A percentile compares a stretch with the other conserved stretches of the same genome.
phyloP scores from a whole-genome alignment of 2,888 invertebrate species.

The Lycia hirtaria region DNA sequence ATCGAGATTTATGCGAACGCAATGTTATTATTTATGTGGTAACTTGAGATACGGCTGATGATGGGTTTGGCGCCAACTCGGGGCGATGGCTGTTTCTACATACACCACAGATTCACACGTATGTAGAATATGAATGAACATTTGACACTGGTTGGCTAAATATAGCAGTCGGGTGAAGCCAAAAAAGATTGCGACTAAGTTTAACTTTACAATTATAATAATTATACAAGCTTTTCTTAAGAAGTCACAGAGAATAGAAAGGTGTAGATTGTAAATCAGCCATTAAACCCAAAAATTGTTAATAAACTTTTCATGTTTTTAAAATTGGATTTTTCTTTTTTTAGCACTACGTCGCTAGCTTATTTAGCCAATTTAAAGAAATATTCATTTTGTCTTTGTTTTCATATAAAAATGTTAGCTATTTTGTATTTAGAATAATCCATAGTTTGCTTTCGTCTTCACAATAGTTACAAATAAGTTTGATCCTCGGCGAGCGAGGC shows the following conservation, averaged over 20 bases:
- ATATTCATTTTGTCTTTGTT: no score
- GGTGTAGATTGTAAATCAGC: no score
- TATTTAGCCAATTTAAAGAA: no score
- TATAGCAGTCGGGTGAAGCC: background rate
- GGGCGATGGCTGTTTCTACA: constrained; percentile 26
- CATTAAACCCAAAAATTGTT: no score
- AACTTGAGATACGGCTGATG: constrained; percentile 65
- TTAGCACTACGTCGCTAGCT: no score
- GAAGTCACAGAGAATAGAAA: no score
- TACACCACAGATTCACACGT: background rate
- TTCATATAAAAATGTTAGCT: background rate
- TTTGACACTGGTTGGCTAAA: background rate
- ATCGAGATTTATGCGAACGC: constrained; percentile 77
- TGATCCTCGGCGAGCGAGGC: constrained; percentile 66
- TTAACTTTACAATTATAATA: background rate
- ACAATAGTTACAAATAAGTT: constrained; percentile 39
- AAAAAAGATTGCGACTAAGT: background rate
- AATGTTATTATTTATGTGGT: constrained; percentile 76
- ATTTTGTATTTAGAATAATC: background rate
- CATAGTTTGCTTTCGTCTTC: constrained; percentile 26
- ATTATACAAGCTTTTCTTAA: no score
- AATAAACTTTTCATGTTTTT: no score
- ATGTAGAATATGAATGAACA: constrained; percentile 6
- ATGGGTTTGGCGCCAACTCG: constrained; percentile 50
- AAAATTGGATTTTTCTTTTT: no score